These are phyloP conservation scores for Heliothis virescens DNA, from an alignment of 1,140 invertebrate species.

Conservation along the genomic window DNA sequence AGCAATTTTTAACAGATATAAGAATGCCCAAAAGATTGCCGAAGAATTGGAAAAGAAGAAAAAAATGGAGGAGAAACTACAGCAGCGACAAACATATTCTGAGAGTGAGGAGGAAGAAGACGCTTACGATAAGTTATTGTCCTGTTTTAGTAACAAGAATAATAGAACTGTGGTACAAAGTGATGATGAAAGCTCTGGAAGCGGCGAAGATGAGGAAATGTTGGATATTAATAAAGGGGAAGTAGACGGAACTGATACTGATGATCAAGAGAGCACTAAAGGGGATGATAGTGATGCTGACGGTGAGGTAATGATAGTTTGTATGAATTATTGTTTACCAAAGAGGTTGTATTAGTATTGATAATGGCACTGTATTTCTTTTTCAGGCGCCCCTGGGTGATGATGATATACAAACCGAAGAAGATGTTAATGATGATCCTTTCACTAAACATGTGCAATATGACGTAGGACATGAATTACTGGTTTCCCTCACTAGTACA, in stretches of 20 bases:
- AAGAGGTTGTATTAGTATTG: no score
- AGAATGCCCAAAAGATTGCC: conserved; percentile 81
- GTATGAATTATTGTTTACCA: no score
- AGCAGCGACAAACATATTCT: conserved; percentile 67
- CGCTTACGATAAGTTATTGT: conserved; percentile 85
- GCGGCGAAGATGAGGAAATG: conserved; percentile 48
- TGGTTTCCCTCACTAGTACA: conserved; percentile 85
- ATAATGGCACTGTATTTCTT: not conserved
- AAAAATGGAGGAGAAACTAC: conserved; percentile 72
- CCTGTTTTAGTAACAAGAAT: conserved; percentile 82
- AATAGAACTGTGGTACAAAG: conserved; percentile 59
- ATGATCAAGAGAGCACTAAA: not conserved
- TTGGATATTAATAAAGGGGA: conserved; percentile 10
- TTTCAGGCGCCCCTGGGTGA: conserved; percentile 27
- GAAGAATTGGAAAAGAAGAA: conserved; percentile 78
- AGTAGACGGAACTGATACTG: conserved; percentile 36
- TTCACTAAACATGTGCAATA: conserved; percentile 89
- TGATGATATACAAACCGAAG: conserved; percentile 60
- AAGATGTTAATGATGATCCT: conserved; percentile 86
- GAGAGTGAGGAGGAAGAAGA: conserved; percentile 86
- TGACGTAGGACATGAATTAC: conserved; percentile 88
- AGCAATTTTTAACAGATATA: conserved; percentile 82
- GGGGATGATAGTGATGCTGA: conserved; percentile 17
- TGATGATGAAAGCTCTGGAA: conserved; percentile 65
- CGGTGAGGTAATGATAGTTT: conserved; percentile 30